Base-by-base conservation (phyloP, 2,888 invertebrate species). In the Auanema freiburgensis region DNA sequence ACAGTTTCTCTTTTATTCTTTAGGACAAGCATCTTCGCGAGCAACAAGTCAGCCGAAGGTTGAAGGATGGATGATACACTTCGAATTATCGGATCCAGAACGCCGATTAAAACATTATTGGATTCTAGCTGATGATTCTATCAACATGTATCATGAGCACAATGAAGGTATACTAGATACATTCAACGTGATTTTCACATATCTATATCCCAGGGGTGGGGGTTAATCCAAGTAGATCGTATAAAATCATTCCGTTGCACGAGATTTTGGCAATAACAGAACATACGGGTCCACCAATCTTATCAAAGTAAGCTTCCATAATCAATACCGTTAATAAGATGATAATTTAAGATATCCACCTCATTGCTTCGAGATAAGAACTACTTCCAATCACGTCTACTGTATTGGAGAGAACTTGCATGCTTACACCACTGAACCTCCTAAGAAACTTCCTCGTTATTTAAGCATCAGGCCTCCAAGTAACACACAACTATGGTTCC, bases 21-120 rank as follows among this genome's bases (percentile, higher is more conserved):
- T 57, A 74, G 77, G 78, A 1, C 76, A 77, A 57, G 77, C 75
- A 2, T 71, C 73, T 11, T 55, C 55, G 12, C 59, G 73, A 43
- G 60, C 65, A 11, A 65, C 65, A 0, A 64, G 60, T 23, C 71
- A 72, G 24, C 74, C 72, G 33, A 65, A 69, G 41, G 65, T 74
- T 23, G 83, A 83, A 51, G 82, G 83, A 33, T 83, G 83, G 83
- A 71, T 84, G 71, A 76, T 84, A n/a, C 84, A 83, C 57, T 80
- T 79, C 65, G 65, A 76, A 40, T 51, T 74, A 24, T 65, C 67
- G 1, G 76, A 80, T 33, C 77, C 80, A 5, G 79, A 79, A 18
- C 60, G 79, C 14, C 69, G 83, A 41, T 75, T 83, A 0, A 71
- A 79, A 51, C 82, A 83, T 62, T 84, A 83, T 59, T 83, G 83